Conservation (phyloP, 2,888 invertebrate species). For the Muschampia plurimacula region DNA sequence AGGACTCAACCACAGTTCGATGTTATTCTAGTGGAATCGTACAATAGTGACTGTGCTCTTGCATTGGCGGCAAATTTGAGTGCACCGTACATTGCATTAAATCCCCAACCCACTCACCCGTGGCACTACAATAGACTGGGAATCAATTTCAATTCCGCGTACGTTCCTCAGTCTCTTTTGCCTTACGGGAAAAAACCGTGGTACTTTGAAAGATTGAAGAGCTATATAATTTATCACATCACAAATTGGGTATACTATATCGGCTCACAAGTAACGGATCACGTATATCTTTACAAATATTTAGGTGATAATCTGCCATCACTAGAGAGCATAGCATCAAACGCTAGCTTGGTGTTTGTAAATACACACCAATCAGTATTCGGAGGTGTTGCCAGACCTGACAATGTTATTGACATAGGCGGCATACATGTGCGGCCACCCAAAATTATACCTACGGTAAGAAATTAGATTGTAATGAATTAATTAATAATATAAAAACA, state of each 20-base stretch:
- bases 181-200: conserved; percentile 78
- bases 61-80: conserved; percentile 88
- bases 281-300: conserved; percentile 75
- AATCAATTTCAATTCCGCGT: conserved; percentile 82
- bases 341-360: conserved; percentile 86
- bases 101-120: conserved; percentile 82
- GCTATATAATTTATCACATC: conserved; percentile 72
- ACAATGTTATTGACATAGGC: conserved; percentile 88
- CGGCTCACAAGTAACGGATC: conserved; percentile 75
- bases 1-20: conserved; percentile 86
- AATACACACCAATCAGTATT: conserved; percentile 88
- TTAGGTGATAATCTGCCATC: conserved; percentile 83
- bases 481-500: too few species aligned
- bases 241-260: conserved; percentile 80
- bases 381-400: conserved; percentile 84
- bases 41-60: conserved; percentile 90
- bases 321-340: conserved; percentile 84
- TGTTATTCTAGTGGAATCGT: conserved; percentile 89
- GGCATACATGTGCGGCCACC: conserved; percentile 86
- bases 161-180: conserved; percentile 73
- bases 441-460: conserved; percentile 80
- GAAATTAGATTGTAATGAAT: conserved; percentile 41
- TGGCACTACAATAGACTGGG: conserved; percentile 83
- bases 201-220: conserved; percentile 76
- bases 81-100: conserved; percentile 87